phyloP scores from a whole-genome alignment of 2,113 vertebrate genomes.

The Thalassoma bifasciatum region DNA sequence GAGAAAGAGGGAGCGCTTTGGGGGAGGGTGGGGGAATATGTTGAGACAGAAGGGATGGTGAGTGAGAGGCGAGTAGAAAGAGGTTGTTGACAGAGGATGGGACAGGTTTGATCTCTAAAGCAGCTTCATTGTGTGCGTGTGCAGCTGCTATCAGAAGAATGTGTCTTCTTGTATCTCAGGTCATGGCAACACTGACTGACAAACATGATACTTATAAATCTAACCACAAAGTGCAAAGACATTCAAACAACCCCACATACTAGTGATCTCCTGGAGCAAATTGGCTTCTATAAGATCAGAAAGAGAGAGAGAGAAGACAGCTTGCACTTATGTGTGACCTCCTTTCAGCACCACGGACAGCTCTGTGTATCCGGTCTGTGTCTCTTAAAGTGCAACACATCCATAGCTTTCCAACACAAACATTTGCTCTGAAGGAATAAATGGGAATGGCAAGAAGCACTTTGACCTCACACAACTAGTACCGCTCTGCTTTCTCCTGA shows the following conservation, averaged over 20 bases:
- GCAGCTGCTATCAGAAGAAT: slow-evolving; percentile 88
- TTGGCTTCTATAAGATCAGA: background rate
- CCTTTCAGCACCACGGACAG: slow-evolving; percentile 62
- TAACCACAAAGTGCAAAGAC: slow-evolving; percentile 70
- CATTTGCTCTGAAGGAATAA: slow-evolving; percentile 51
- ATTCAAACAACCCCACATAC: slow-evolving; percentile 57
- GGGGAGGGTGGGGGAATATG: slow-evolving; percentile 10
- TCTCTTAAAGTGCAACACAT: slow-evolving; percentile 1
- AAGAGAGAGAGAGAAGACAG: too few relatives aligned
- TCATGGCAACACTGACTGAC: slow-evolving; percentile 88
- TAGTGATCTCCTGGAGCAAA: slow-evolving; percentile 85
- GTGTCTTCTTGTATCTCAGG: slow-evolving; percentile 85
- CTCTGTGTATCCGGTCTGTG: background rate
- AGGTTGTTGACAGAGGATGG: slow-evolving; percentile 50
- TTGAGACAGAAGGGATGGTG: slow-evolving; percentile 48
- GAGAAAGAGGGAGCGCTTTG: slow-evolving; percentile 40
- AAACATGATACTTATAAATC: slow-evolving; percentile 91
- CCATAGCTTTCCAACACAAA: slow-evolving; percentile 1
- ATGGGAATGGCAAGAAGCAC: background rate
- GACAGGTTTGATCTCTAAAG: slow-evolving; percentile 56
- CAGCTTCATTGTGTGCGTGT: slow-evolving; percentile 67
- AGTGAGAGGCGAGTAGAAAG: slow-evolving; percentile 61
- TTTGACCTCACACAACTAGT: slow-evolving; percentile 34
- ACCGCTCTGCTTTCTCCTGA: slow-evolving; percentile 34
- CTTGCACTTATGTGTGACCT: background rate